Conservation (phyloP, 2,797 vertebrate genomes). For the Onychomys leucogaster region DNA sequence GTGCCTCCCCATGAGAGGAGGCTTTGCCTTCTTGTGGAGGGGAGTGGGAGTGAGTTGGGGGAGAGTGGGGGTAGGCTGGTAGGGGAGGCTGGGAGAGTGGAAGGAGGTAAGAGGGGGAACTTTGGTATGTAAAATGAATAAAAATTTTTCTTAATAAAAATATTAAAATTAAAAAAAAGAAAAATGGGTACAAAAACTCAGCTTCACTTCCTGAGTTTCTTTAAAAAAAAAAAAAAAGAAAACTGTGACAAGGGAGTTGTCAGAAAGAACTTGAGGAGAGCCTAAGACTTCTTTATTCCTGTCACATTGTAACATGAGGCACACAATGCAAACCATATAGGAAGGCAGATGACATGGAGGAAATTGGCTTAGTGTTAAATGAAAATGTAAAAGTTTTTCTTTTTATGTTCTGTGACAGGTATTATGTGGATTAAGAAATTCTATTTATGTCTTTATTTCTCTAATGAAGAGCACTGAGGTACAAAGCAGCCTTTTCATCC, state of each 20-base stretch:
- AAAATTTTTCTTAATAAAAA: too few relatives aligned
- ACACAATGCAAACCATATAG: background rate
- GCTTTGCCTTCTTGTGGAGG: too few relatives aligned
- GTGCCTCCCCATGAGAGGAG: too few relatives aligned
- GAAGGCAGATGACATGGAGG: conserved; percentile 29
- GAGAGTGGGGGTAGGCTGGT: too few relatives aligned
- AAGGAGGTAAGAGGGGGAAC: too few relatives aligned
- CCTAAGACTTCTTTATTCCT: background rate
- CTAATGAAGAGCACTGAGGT: conserved; percentile 75
- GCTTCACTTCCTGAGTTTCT: background rate
- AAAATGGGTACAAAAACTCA: background rate
- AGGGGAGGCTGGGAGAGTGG: too few relatives aligned
- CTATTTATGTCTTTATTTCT: conserved; percentile 73
- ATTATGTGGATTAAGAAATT: conserved; percentile 75
- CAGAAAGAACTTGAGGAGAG: conserved; percentile 25
- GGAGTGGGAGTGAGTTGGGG: too few relatives aligned
- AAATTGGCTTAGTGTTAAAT: conserved; percentile 75
- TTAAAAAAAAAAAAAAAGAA: background rate
- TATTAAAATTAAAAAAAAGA: too few relatives aligned
- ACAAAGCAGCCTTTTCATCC: conserved; percentile 74
- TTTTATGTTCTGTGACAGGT: conserved; percentile 53
- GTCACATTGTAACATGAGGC: background rate
- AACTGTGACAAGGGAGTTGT: background rate
- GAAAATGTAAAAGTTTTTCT: conserved; percentile 17
- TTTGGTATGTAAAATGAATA: too few relatives aligned